phyloP scores from a whole-genome alignment of 2,888 invertebrate genomes.

The Sacculina carcini region DNA sequence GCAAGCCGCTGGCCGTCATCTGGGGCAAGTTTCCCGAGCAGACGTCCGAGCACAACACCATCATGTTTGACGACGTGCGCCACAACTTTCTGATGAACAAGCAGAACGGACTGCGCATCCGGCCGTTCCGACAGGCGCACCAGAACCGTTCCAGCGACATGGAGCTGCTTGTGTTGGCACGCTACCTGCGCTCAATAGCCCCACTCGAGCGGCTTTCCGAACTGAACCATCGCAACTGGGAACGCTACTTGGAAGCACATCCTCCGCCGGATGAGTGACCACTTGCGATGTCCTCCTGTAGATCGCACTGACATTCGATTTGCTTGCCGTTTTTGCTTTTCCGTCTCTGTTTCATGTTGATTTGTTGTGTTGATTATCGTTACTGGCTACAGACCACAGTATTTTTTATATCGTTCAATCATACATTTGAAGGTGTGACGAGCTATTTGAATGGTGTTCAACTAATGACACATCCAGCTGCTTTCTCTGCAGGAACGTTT shows the following conservation, averaged over 20 bases:
- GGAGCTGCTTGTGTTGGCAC: conserved; percentile 50
- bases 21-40: conserved; percentile 87
- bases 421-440: too few relatives aligned
- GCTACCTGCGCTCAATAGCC: conserved; percentile 56
- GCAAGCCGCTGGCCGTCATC: conserved; percentile 81
- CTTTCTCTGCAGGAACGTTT: too few relatives aligned
- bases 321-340: too few relatives aligned
- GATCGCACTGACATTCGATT: too few relatives aligned
- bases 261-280: neutral
- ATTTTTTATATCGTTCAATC: too few relatives aligned
- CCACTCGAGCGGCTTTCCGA: conserved; percentile 48
- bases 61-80: conserved; percentile 91
- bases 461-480: too few relatives aligned
- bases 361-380: too few relatives aligned
- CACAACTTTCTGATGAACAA: conserved; percentile 96
- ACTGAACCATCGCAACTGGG: conserved; percentile 78
- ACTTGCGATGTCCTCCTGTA: too few relatives aligned
- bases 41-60: conserved; percentile 54
- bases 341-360: too few relatives aligned
- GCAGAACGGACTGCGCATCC: conserved; percentile 64
- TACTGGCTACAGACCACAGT: too few relatives aligned
- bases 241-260: conserved; percentile 20
- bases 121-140: conserved; percentile 73
- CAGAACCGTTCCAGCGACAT: conserved; percentile 53
- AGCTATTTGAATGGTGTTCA: too few relatives aligned